Evolutionary conservation across 2,113 vertebrate genomes (phyloP).

Genomic region (Python bivittatus): DNA sequence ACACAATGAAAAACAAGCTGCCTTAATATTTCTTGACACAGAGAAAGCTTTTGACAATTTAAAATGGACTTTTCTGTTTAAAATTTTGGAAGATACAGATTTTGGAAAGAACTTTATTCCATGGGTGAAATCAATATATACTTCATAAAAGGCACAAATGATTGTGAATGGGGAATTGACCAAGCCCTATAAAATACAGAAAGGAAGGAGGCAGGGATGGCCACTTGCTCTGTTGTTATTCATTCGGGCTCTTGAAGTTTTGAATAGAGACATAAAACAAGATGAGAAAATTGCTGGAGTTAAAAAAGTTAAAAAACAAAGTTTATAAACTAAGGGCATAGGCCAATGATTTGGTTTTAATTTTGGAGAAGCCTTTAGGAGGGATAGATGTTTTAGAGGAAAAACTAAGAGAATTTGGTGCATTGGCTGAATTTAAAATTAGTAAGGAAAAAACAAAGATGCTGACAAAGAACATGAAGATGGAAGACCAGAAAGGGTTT

Average conservation of each 20-base stretch:
- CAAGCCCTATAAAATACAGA: background rate
- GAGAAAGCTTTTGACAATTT: background rate
- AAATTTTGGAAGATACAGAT: background rate
- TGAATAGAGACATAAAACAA: background rate
- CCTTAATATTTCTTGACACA: background rate
- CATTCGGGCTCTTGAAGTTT: background rate
- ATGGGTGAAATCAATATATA: background rate
- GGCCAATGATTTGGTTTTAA: background rate
- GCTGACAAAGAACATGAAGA: background rate
- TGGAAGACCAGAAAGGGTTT: background rate
- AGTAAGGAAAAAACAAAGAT: background rate
- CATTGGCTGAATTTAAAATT: background rate
- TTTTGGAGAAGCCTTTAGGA: background rate
- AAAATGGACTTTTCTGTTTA: background rate
- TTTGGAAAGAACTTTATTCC: background rate
- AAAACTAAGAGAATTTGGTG: background rate
- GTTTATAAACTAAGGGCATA: background rate
- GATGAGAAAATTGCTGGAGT: background rate
- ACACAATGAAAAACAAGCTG: background rate
- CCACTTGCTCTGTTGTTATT: background rate
- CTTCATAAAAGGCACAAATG: background rate
- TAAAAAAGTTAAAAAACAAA: background rate
- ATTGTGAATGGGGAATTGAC: background rate
- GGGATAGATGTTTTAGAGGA: background rate
- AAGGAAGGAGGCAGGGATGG: background rate